Evolutionary conservation across 2,888 invertebrate species (phyloP).

Genomic region (Agrochola macilenta): DNA sequence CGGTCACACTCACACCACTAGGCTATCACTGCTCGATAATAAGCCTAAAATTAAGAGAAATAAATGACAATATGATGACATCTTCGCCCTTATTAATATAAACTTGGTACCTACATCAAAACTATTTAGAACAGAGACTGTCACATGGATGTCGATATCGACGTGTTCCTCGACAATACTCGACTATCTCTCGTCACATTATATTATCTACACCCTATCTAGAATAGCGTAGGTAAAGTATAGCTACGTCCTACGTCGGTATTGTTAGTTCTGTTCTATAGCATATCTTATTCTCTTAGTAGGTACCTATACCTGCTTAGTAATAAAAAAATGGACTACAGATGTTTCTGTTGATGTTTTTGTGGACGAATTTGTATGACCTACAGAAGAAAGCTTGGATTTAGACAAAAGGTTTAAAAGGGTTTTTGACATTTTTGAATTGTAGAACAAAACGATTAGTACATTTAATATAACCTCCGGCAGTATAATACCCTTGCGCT

Average conservation of each 20-base stretch:
- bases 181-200: constrained; percentile 39
- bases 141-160: constrained; percentile 46
- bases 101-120: constrained; percentile 45
- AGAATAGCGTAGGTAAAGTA: constrained; percentile 13
- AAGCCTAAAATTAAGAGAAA: neutral
- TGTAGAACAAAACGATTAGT: neutral
- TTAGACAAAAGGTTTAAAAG: neutral
- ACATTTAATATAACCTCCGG: neutral
- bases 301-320: neutral
- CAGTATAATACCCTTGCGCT: neutral
- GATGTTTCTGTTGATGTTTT: too few species aligned
- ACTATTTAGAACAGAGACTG: constrained; percentile 45
- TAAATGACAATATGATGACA: constrained; percentile 5
- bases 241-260: neutral
- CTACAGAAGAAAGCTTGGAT: neutral
- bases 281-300: constrained; percentile 13
- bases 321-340: neutral
- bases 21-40: too few species aligned
- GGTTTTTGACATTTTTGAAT: neutral
- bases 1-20: too few species aligned
- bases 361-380: neutral
- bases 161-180: constrained; percentile 51
- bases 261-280: constrained; percentile 29
- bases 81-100: constrained; percentile 27
- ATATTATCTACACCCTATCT: constrained; percentile 34